A percentile compares a stretch with the other conserved stretches of the same genome.
These are phyloP conservation scores for Caenorhabditis becei DNA, from an alignment of 2,888 invertebrate species.

Conservation along the genomic window DNA sequence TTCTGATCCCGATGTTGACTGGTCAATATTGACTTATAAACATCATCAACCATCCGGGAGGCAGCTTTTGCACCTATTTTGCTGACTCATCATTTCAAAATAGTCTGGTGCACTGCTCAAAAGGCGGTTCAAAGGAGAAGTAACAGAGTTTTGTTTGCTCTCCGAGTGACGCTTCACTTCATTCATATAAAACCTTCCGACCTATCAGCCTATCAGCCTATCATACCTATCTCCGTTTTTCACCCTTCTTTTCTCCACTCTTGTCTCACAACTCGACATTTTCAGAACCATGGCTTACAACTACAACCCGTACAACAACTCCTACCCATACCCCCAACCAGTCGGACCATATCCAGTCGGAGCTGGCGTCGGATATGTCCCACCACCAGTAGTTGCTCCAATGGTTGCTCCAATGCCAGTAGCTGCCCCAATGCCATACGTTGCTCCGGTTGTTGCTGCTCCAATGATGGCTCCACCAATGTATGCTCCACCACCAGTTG, in stretches of 20 bases:
- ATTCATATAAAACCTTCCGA: neutral
- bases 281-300: constrained; percentile 28
- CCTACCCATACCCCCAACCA: constrained; percentile 23
- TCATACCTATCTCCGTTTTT: neutral
- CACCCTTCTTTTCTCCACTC: neutral
- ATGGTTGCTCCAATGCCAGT: neutral
- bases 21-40: constrained; percentile 40
- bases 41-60: too few relatives aligned
- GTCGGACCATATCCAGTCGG: constrained; percentile 5
- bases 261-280: neutral
- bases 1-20: constrained; percentile 27
- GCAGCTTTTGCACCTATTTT: too few relatives aligned
- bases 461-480: constrained; percentile 22
- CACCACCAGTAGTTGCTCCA: constrained; percentile 10
- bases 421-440: neutral
- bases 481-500: constrained; percentile 17
- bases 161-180: neutral
- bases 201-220: neutral
- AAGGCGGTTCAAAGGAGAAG: neutral
- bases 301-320: constrained; percentile 44
- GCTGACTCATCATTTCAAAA: neutral
- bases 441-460: constrained; percentile 6
- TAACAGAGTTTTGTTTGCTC: neutral
- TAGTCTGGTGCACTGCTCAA: neutral
- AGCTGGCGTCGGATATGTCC: constrained; percentile 6